Evolutionary conservation across 2,888 invertebrate species (phyloP), one percentile per base, ranked within the genome.

Genomic region (Idaea aversata): DNA sequence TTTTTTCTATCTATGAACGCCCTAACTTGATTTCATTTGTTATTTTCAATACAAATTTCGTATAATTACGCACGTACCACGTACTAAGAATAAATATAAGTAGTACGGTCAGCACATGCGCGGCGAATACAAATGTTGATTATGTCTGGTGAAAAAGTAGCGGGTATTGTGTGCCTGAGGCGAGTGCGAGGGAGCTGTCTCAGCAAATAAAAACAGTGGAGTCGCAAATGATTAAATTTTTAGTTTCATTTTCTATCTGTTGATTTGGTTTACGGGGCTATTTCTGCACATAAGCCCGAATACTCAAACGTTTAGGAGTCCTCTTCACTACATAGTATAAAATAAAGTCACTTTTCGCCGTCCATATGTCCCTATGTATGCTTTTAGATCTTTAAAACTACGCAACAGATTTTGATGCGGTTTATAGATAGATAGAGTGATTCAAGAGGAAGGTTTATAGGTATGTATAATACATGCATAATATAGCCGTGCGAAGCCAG

Each of bases 101-200:
- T 66, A 64, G 63, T 64, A 65, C 62, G 66, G 35, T 75, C 68
- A 71, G 77, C 77, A 68, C 76, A 74, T 72, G 81, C 80, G 84
- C 77, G 74, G 71, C 69, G 92, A 90, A 92, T 92, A 92, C 91
- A 89, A 91, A 93, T 93, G 90, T 91, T 90, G 88, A 91, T 89
- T 88, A 87, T 88, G 85, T 83, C 78, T 73, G 72, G 81, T 87
- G 88, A 91, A 90, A 90, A 90, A 91, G 91, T 90, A 90, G 91
- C 88, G 79, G 82, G 81, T 83, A 88, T 88, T 88, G 88, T 88
- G 76, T 66, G 89, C 92, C 90, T 66, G 78, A 75, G 90, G 91
- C 88, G 58, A 76, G 79, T 82, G 83, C 83, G 79, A 89, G 88
- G 90, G 84, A 90, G 90, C 88, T 83, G 84, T 82, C 82, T 73